phyloP scores from a whole-genome alignment of 2,797 vertebrate genomes.

The Spinus olivaceus region DNA sequence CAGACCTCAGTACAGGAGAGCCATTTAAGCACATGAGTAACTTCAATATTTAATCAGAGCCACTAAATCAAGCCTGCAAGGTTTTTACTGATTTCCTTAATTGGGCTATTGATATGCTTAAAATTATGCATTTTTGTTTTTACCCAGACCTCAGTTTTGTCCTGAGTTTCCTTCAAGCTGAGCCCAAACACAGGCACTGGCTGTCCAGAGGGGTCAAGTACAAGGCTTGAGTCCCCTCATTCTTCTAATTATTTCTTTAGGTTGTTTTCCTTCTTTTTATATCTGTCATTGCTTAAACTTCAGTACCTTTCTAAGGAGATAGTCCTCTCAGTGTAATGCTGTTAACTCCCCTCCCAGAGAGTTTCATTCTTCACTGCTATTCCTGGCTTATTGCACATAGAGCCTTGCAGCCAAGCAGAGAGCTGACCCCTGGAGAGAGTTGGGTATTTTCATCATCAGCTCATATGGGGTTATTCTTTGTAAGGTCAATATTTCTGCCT shows the following conservation, averaged over 20 bases:
- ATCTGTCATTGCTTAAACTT: background rate
- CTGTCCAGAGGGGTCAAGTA: fast-evolving
- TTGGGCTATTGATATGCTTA: background rate
- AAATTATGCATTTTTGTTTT: background rate
- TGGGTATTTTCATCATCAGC: background rate
- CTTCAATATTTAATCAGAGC: background rate
- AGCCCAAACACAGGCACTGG: background rate
- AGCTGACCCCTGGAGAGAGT: background rate
- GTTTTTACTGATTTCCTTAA: background rate
- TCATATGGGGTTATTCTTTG: background rate
- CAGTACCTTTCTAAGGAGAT: background rate
- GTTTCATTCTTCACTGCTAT: background rate
- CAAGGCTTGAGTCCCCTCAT: background rate
- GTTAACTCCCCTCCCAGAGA: background rate
- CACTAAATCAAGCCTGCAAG: background rate
- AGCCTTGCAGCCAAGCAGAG: background rate
- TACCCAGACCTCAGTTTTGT: background rate
- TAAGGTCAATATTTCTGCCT: background rate
- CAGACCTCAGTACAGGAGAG: background rate
- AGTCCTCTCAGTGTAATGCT: background rate
- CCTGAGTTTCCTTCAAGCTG: background rate
- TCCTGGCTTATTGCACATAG: background rate
- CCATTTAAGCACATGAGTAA: background rate
- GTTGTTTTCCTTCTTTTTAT: background rate
- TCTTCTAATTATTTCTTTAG: background rate